Evolutionary conservation across 2,888 invertebrate genomes (phyloP), one percentile per base, ranked within the genome.

Genomic region (Cartodere bifasciata): DNA sequence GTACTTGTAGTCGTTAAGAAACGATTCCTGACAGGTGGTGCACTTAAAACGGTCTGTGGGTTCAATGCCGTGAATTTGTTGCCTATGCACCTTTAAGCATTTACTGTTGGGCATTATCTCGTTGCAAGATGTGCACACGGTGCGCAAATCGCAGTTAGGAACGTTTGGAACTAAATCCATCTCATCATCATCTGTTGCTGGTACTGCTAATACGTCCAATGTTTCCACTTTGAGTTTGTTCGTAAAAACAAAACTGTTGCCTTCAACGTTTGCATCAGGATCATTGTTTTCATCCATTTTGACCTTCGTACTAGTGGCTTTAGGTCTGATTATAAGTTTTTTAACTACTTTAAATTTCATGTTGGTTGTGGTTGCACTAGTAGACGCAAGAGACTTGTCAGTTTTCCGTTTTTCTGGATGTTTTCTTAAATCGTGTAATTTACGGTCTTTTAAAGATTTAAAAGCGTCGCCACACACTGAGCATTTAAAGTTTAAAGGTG

Each of bases 1-100:
- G 53, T 75, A 85, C 6, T 71, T 65, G 7, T 69, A 67, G 9
- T 81, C 78, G 1, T 71, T 73, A 3, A 67, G 60, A 49, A 82
- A 84, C 47, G 73, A 71, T 41, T 73, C 72, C 28, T 67, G 65
- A 49, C 79, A 79, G 9, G 72, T 71, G 40, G 65, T 65, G 47
- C 79, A 80, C 39, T 64, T 65, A 32, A 53, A 47, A 23, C 46
- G 38, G 14, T 45, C 36, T 4, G 44, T 45, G 4, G 53, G 43
- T 35, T 62, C 62, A 38, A 65, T 61, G 39, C 65, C 67, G 43
- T 69, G 56, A 1, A 55, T 52, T 23, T 63, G 64, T 3, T 64
- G 43, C 39, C 62, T 62, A 2, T 71, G 70, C 23, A 64, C 61
- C 12, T 46, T 55, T 31, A 60, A 44, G n/a, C 49, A 46, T 28